phyloP scores from a whole-genome alignment of 2,797 vertebrate species.

The Holocentrus rufus region DNA sequence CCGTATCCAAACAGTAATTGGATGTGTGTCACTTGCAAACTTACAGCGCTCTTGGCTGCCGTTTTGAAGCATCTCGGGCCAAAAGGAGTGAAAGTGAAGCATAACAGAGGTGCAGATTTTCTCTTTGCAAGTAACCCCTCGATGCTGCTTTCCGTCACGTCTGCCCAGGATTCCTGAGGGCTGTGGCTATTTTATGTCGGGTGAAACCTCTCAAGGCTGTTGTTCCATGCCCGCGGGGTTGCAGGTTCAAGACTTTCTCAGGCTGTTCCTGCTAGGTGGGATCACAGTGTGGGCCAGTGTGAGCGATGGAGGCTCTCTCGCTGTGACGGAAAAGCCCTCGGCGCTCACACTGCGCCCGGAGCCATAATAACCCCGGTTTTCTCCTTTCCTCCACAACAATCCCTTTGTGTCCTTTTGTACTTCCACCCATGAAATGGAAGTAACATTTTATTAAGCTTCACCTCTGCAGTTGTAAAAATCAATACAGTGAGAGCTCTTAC shows the following conservation, averaged over 20 bases:
- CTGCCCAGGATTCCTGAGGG: not conserved
- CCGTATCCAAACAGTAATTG: constrained; percentile 39
- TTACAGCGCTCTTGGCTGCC: not conserved
- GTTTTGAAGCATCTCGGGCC: not conserved
- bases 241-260: constrained; percentile 46
- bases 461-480: constrained; percentile 70
- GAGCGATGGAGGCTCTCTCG: constrained; percentile 42
- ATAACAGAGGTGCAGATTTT: not conserved
- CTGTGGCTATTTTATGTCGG: not conserved
- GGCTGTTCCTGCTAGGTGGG: constrained; percentile 18
- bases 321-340: constrained; percentile 60
- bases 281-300: constrained; percentile 29
- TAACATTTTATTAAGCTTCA: constrained; percentile 75
- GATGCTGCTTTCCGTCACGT: not conserved
- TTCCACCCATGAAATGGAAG: constrained; percentile 75
- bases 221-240: constrained; percentile 28
- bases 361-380: constrained; percentile 53
- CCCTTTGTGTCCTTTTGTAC: constrained; percentile 59
- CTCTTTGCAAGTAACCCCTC: not conserved
- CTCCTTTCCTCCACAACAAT: constrained; percentile 50
- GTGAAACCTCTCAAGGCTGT: constrained; percentile 33
- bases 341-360: constrained; percentile 47
- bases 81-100: not conserved
- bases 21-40: constrained; percentile 23
- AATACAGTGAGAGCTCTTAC: constrained; percentile 68